Base-by-base conservation (phyloP, 2,113 vertebrate genomes). In the Mesocricetus auratus region DNA sequence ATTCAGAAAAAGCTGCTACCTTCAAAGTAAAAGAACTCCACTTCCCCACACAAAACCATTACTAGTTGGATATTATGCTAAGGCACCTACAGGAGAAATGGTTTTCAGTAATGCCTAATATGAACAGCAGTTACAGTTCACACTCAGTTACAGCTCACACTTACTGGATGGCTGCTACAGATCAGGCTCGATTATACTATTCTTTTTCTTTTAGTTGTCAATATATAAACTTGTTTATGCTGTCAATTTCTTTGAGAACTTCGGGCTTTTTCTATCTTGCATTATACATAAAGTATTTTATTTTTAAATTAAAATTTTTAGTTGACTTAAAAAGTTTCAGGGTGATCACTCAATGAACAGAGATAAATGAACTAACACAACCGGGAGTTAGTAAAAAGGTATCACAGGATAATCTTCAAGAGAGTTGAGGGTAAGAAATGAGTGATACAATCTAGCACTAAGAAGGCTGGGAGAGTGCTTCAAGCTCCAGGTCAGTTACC, bases 221-320 rank as follows among this genome's bases (percentile, higher is more conserved):
- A 95, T 79, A 91, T 3, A 15, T 81, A 8, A 94, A 88, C 81
- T 86, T 86, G 50, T 85, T 93, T 83, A 88, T 60, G 16, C 24
- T 62, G 15, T 74, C 2, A 74, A 88, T 53, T 64, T 89, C 77
- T 87, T 79, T 87, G 39, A 92, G 39, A 96, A 73, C n/a, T 89
- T 45, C 21, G 11, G 68, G 26, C 4, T 93, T 95, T 83, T 93
- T 86, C 82, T 88, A 6, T 71, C 90, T 50, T 88, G 7, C 9
- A 90, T 39, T 89, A 79, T 42, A 75, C 2, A 83, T 39, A 75
- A 81, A 66, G 53, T 83, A 68, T 77, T 92, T 95, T 88, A 79
- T 73, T 93, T 92, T 94, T 50, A 73, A 45, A 19, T 68, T 71
- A 78, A 89, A 85, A 24, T 36, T 82, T 94, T 97, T 39, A 71